These are phyloP conservation scores for Brachypalpus laphriformis DNA, from an alignment of 2,888 invertebrate species.

Conservation along the genomic window DNA sequence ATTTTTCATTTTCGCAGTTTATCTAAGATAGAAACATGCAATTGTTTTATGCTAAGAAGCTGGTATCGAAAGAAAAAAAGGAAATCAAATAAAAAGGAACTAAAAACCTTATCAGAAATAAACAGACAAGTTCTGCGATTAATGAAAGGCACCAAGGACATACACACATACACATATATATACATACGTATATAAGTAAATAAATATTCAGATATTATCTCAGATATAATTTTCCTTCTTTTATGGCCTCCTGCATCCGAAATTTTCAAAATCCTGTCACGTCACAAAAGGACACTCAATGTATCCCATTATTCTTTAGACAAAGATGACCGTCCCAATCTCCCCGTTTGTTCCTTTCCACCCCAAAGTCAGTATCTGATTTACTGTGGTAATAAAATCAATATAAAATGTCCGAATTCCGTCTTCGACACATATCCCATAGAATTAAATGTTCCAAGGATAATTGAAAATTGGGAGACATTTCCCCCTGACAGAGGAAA, in stretches of 20 bases:
- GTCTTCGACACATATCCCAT: slow-evolving; percentile 39
- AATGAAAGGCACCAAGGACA: neutral
- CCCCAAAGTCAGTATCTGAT: slow-evolving; percentile 12
- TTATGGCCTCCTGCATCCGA: neutral
- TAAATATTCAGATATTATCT: neutral
- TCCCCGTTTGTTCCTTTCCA: too few relatives aligned
- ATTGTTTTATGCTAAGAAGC: too few relatives aligned
- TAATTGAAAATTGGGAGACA: slow-evolving; percentile 60
- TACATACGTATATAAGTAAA: neutral
- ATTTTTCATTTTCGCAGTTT: too few relatives aligned
- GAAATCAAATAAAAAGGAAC: too few relatives aligned
- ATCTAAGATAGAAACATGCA: too few relatives aligned
- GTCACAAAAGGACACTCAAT: neutral
- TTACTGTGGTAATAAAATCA: slow-evolving; percentile 50
- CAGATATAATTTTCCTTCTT: neutral
- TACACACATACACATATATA: neutral
- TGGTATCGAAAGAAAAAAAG: too few relatives aligned
- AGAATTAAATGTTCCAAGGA: slow-evolving; percentile 64
- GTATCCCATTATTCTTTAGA: neutral
- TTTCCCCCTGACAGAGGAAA: slow-evolving; percentile 3
- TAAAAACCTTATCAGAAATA: too few relatives aligned
- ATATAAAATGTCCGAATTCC: slow-evolving; percentile 37
- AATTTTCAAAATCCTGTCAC: neutral
- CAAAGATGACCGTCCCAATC: neutral
- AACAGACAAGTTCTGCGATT: too few relatives aligned